These are phyloP conservation scores for Lasioglossum morio DNA, from an alignment of 2,888 invertebrate genomes.

Conservation along the genomic window DNA sequence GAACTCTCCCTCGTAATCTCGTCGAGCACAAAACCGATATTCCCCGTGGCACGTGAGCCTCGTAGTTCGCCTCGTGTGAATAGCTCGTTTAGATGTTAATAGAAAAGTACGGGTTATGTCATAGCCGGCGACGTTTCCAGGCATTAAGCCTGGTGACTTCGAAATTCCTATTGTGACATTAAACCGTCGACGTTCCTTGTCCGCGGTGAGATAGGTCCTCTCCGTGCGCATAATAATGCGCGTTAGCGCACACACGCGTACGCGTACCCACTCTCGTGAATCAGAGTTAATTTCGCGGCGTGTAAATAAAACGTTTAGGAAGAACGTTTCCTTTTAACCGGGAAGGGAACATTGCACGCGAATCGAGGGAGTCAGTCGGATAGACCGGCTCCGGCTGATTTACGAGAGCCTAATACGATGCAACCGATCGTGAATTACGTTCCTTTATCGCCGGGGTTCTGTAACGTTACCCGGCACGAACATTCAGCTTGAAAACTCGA, in stretches of 20 bases:
- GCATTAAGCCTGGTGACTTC: constrained; percentile 46
- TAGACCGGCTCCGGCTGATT: constrained; percentile 18
- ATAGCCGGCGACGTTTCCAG: constrained; percentile 42
- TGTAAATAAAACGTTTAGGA: constrained; percentile 22
- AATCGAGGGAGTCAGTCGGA: not conserved
- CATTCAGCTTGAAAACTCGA: constrained; percentile 1
- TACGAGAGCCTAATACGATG: constrained; percentile 28
- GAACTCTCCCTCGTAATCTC: constrained; percentile 52
- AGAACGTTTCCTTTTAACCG: constrained; percentile 22
- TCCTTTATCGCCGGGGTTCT: not conserved
- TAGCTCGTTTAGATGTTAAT: constrained; percentile 67
- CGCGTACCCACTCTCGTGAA: constrained; percentile 16
- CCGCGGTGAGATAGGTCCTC: constrained; percentile 28
- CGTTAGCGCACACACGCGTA: constrained; percentile 1
- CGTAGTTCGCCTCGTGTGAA: constrained; percentile 49
- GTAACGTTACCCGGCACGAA: not conserved
- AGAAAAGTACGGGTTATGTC: constrained; percentile 63
- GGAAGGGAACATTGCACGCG: not conserved
- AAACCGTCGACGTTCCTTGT: constrained; percentile 53
- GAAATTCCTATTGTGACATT: constrained; percentile 62
- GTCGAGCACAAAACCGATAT: constrained; percentile 39
- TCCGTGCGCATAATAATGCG: not conserved
- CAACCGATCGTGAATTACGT: constrained; percentile 28
- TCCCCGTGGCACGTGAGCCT: constrained; percentile 43
- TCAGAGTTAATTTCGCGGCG: constrained; percentile 45